Percentiles rank a stretch among this genome's conserved stretches.
Conservation (phyloP, 2,797 vertebrate genomes). For the Lithobates sylvaticus region DNA sequence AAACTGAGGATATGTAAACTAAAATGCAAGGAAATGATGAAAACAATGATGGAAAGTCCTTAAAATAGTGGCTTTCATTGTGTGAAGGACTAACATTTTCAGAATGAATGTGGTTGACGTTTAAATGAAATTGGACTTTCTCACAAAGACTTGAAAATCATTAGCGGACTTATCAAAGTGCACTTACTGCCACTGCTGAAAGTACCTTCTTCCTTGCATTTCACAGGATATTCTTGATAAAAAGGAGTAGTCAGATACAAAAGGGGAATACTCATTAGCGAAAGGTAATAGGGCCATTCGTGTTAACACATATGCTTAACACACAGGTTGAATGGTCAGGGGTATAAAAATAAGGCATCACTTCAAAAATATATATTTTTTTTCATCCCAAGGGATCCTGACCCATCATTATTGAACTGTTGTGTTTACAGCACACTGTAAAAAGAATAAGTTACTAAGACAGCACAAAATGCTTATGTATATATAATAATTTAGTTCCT, state of each 20-base stretch:
- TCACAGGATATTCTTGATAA: too few species aligned
- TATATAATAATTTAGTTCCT: not conserved
- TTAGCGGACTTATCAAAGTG: too few species aligned
- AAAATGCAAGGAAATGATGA: not conserved
- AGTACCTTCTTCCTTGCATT: too few species aligned
- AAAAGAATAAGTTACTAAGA: not conserved
- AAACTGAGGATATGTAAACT: not conserved
- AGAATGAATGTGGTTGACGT: not conserved
- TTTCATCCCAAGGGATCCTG: too few species aligned
- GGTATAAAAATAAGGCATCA: not conserved
- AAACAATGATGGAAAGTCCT: not conserved
- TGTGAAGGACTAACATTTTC: not conserved
- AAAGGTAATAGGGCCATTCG: not conserved
- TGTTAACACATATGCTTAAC: not conserved
- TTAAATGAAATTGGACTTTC: too few species aligned
- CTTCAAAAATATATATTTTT: too few species aligned
- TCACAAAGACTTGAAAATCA: too few species aligned
- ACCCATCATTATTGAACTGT: not conserved
- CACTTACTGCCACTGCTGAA: too few species aligned
- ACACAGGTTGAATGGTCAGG: not conserved
- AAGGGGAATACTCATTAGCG: not conserved
- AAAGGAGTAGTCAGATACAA: not conserved
- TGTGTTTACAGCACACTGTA: not conserved
- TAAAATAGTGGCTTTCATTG: not conserved
- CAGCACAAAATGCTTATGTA: not conserved